Percentiles rank a stretch among this genome's conserved stretches.
phyloP scores from a whole-genome alignment of 2,113 vertebrate genomes.

The Natator depressus region DNA sequence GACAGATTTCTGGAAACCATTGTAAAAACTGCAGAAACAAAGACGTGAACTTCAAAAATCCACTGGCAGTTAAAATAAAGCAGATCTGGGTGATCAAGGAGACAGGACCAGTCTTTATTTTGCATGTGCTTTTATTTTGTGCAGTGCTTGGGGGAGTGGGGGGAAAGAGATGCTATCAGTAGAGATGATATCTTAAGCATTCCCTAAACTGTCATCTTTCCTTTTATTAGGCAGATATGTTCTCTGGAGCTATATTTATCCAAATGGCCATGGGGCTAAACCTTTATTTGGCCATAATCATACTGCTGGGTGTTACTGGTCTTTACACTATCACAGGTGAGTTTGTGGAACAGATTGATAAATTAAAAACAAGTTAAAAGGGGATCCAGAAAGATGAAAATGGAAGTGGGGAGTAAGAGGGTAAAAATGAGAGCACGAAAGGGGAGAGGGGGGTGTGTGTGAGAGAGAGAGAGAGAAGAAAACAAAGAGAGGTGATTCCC shows the following conservation, averaged over 20 bases:
- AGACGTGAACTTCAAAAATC: not conserved
- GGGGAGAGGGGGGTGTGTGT: not conserved
- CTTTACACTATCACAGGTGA: slow-evolving; percentile 96
- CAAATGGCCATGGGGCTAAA: slow-evolving; percentile 89
- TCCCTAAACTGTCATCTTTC: not conserved
- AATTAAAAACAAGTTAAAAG: not conserved
- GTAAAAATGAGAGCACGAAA: not conserved
- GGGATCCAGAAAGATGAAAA: not conserved
- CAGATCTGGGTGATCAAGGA: not conserved
- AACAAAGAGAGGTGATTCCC: not conserved
- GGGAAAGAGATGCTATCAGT: not conserved
- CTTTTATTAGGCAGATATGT: slow-evolving; percentile 90
- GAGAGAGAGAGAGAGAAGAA: not conserved
- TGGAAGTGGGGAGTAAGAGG: not conserved
- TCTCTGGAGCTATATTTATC: slow-evolving; percentile 95
- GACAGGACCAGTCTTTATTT: not conserved
- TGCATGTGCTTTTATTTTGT: not conserved
- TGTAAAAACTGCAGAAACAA: not conserved
- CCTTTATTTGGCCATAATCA: slow-evolving; percentile 91
- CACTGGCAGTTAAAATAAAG: not conserved
- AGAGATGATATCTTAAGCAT: not conserved
- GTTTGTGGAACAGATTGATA: slow-evolving; percentile 11
- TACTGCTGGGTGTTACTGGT: slow-evolving; percentile 87
- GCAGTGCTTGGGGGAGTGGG: not conserved
- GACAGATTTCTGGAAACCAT: not conserved